These are phyloP conservation scores for Philopedon plagiatum DNA, from an alignment of 2,888 invertebrate genomes.

Conservation along the genomic window DNA sequence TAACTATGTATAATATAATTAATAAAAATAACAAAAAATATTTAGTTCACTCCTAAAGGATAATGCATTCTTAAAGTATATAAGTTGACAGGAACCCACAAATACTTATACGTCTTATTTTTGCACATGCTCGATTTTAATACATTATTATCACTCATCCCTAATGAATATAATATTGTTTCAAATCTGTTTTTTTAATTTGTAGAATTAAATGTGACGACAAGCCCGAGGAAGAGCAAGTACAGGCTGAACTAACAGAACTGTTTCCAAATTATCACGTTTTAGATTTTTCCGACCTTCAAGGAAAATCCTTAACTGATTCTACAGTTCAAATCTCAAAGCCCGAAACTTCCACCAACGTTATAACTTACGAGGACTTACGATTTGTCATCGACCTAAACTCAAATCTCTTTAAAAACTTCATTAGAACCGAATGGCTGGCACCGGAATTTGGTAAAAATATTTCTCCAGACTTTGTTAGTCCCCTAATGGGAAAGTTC, in stretches of 20 bases:
- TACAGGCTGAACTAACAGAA: slow-evolving; percentile 76
- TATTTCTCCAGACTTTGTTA: slow-evolving; percentile 66
- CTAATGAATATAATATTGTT: no score
- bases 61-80: no score
- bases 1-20: no score
- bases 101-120: background rate
- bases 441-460: slow-evolving; percentile 66
- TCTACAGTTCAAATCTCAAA: slow-evolving; percentile 19
- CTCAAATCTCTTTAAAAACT: slow-evolving; percentile 72
- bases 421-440: slow-evolving; percentile 76
- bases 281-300: slow-evolving; percentile 79
- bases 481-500: slow-evolving; percentile 74
- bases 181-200: background rate
- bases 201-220: slow-evolving; percentile 75
- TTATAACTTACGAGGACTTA: slow-evolving; percentile 72
- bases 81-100: no score
- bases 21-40: no score
- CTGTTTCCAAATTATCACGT: slow-evolving; percentile 81
- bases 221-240: slow-evolving; percentile 79
- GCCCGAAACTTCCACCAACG: background rate
- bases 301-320: slow-evolving; percentile 55
- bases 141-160: no score
- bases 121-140: background rate
- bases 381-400: slow-evolving; percentile 75
- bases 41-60: no score